Evolutionary conservation across 2,113 vertebrate genomes (phyloP).

Genomic region (Grammomys surdaster): DNA sequence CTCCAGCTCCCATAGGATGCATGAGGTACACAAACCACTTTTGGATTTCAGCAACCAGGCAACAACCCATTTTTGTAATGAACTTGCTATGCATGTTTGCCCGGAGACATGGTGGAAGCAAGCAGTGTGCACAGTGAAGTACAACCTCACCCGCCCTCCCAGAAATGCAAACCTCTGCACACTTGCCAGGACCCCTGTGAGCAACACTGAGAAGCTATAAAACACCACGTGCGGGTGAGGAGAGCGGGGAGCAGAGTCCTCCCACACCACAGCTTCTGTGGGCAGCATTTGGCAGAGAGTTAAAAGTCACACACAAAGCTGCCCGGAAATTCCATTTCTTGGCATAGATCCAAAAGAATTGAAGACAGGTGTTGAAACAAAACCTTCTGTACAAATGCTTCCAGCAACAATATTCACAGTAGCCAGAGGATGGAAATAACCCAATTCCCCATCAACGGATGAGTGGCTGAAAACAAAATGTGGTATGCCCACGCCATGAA

Average conservation of each 20-base stretch:
- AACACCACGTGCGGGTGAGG: fast-evolving
- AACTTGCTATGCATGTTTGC: neutral
- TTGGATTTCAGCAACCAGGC: fast-evolving
- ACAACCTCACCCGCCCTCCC: fast-evolving
- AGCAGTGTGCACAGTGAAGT: fast-evolving
- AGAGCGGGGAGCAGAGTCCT: fast-evolving
- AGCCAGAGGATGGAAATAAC: neutral
- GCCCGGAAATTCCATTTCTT: neutral
- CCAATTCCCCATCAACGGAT: fast-evolving
- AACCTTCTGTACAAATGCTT: neutral
- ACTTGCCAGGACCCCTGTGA: fast-evolving
- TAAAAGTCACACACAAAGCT: neutral
- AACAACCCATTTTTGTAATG: fast-evolving
- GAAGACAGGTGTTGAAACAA: neutral
- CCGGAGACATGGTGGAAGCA: fast-evolving
- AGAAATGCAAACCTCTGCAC: fast-evolving
- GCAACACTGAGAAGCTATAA: neutral
- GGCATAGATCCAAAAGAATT: neutral
- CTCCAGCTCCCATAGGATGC: neutral
- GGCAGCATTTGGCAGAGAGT: neutral
- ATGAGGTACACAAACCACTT: fast-evolving
- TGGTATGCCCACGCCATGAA: fast-evolving
- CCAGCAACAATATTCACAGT: fast-evolving
- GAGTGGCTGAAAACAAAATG: neutral
- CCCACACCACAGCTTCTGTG: fast-evolving